Base-by-base conservation (phyloP, 1,140 invertebrate genomes). In the Neodiprion virginianus region DNA sequence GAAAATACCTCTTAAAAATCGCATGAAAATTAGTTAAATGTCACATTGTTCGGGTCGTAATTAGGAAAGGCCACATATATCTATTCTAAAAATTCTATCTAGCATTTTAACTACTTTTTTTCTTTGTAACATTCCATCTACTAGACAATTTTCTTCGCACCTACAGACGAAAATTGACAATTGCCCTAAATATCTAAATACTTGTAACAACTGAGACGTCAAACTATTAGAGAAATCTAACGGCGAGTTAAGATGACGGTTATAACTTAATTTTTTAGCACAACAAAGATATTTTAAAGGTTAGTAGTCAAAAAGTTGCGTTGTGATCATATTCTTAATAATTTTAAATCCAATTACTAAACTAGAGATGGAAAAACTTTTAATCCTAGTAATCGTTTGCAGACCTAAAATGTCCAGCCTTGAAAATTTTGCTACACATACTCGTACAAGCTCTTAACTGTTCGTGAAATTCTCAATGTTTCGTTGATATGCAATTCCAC, bases 61-160 rank as follows among this genome's bases (percentile, higher is more conserved):
- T 83, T 84, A 86, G 88, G 86, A 85, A 88, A 88, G 87, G 87
- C 87, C 86, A 88, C 87, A 88, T 87, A 87, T 80, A 88, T 84
- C 86, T 88, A 88, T 84, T 85, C 86, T 88, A 87, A 84, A 76
- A 84, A 83, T 83, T 83, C 75, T 82, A 79, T 77, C 83, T 87
- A 88, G 81, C 82, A 76, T 79, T 80, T 80, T 69, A 83, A 85
- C 82, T 82, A 84, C 80, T 61, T 61, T 12, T 12, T 61, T 61
- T 61, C n/a, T 61, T 61, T 61, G 11, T 17, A 14, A 12, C n/a
- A 12, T 40, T 40, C 28, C 28, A 40, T 40, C 28, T 40, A 40
- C 28, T 40, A 12, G 53, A 61, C 53, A 61, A 61, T 5, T 61
- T 61, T 61, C 11, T 17, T 61, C n/a, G 8, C 53, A 61, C 8